phyloP scores from a whole-genome alignment of 1,140 invertebrate species.

The Dufourea novaeangliae region DNA sequence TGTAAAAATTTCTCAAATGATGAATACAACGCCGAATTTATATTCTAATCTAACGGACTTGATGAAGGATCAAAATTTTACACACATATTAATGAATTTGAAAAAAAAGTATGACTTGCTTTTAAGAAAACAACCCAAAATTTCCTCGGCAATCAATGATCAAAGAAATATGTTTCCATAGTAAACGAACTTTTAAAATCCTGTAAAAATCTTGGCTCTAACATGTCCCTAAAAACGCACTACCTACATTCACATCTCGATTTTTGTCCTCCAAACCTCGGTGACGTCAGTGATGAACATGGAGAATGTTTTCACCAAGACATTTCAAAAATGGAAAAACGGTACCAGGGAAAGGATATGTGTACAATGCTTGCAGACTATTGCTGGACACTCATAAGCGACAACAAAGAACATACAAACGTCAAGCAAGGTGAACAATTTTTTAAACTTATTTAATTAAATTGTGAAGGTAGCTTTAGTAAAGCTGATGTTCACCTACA shows the following conservation, averaged over 20 bases:
- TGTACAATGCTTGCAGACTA: conserved; percentile 7
- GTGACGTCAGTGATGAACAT: conserved; percentile 26
- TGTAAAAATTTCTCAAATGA: too few relatives aligned
- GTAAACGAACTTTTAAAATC: not conserved
- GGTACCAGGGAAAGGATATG: not conserved
- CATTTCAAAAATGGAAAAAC: not conserved
- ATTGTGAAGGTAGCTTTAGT: too few relatives aligned
- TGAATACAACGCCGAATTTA: too few relatives aligned
- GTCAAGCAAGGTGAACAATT: not conserved
- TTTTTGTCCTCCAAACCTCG: conserved; percentile 60
- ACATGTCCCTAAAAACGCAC: conserved; percentile 55
- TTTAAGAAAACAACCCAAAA: not conserved
- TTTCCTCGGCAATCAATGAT: conserved; percentile 11
- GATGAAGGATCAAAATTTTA: not conserved
- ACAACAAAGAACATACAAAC: not conserved
- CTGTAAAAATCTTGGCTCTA: not conserved
- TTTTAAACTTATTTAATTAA: too few relatives aligned
- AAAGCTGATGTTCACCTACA: too few relatives aligned
- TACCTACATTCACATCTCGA: conserved; percentile 65
- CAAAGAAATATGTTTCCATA: not conserved
- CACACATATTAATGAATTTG: not conserved
- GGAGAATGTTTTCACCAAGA: conserved; percentile 2
- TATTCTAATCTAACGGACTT: too few relatives aligned
- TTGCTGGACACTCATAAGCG: not conserved
- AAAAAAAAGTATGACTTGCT: not conserved